A percentile compares a stretch with the other conserved stretches of the same genome.
Evolutionary conservation across 2,113 vertebrate genomes (phyloP).

Genomic region (Rhinopithecus roxellana): DNA sequence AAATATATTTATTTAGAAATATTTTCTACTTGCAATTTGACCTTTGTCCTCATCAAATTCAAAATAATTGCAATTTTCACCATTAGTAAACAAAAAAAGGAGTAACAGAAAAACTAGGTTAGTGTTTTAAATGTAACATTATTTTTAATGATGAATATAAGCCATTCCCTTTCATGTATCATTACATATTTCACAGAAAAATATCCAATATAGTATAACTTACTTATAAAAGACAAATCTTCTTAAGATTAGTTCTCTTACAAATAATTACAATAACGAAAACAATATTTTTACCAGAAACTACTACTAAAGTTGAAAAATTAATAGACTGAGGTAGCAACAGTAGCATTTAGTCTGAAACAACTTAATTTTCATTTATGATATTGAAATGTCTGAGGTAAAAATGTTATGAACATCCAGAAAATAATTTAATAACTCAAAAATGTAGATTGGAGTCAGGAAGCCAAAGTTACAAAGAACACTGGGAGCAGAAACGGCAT

Average conservation of each 20-base stretch:
- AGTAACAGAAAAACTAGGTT: not conserved
- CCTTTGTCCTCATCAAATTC: not conserved
- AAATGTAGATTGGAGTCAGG: not conserved
- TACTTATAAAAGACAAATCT: constrained; percentile 26
- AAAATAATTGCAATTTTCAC: constrained; percentile 10
- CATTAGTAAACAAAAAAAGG: not conserved
- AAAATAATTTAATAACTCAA: constrained; percentile 48
- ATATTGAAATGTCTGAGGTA: not conserved
- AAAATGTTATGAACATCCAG: not conserved
- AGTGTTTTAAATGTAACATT: constrained; percentile 8
- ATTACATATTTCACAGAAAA: constrained; percentile 19
- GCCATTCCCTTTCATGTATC: not conserved
- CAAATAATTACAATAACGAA: not conserved
- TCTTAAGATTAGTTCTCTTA: constrained; percentile 6
- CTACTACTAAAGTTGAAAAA: constrained; percentile 26
- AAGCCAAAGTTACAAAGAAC: not conserved
- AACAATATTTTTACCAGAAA: not conserved
- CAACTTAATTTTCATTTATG: not conserved
- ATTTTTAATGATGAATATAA: constrained; percentile 27
- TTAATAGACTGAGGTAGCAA: not conserved
- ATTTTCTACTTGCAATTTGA: constrained; percentile 21
- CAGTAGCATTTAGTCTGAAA: not conserved
- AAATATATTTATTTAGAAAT: not conserved
- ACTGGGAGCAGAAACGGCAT: not conserved
- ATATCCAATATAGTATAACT: not conserved